Conservation (phyloP, 2,888 invertebrate genomes). For the Helicoverpa assulta region DNA sequence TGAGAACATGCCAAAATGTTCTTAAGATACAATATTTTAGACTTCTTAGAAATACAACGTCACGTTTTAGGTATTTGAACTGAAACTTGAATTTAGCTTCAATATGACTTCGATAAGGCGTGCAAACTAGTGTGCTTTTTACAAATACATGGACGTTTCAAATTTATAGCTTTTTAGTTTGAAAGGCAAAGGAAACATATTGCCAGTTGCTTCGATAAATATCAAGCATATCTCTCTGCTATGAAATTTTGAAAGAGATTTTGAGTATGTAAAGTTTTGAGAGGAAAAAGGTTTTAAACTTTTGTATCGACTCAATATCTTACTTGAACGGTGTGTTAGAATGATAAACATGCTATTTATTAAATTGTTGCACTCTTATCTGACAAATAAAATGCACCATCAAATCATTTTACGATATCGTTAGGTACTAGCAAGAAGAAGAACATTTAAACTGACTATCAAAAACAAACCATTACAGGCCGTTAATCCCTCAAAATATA, state of each 20-base stretch:
- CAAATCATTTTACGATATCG: too few relatives aligned
- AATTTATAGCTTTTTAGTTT: conserved; percentile 9
- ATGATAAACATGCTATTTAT: too few relatives aligned
- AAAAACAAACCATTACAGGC: not conserved
- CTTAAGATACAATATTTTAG: conserved; percentile 13
- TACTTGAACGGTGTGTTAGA: too few relatives aligned
- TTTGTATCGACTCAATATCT: not conserved
- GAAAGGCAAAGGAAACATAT: conserved; percentile 9
- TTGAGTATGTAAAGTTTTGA: not conserved
- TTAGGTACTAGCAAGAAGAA: too few relatives aligned
- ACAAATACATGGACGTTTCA: conserved; percentile 17
- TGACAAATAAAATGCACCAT: too few relatives aligned
- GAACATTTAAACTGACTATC: too few relatives aligned
- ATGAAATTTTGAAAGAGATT: not conserved
- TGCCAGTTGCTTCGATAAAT: conserved; percentile 19
- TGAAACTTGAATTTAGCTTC: conserved; percentile 29
- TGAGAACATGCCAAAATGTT: conserved; percentile 25
- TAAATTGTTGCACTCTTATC: too few relatives aligned
- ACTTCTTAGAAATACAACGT: conserved; percentile 11
- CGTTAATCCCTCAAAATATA: conserved; percentile 9
- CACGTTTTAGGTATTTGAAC: conserved; percentile 32
- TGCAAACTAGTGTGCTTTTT: conserved; percentile 17
- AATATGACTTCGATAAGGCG: conserved; percentile 25
- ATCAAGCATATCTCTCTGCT: conserved; percentile 20
- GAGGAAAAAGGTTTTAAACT: not conserved